phyloP scores from a whole-genome alignment of 2,113 vertebrate genomes.

The Hippoglossus stenolepis region DNA sequence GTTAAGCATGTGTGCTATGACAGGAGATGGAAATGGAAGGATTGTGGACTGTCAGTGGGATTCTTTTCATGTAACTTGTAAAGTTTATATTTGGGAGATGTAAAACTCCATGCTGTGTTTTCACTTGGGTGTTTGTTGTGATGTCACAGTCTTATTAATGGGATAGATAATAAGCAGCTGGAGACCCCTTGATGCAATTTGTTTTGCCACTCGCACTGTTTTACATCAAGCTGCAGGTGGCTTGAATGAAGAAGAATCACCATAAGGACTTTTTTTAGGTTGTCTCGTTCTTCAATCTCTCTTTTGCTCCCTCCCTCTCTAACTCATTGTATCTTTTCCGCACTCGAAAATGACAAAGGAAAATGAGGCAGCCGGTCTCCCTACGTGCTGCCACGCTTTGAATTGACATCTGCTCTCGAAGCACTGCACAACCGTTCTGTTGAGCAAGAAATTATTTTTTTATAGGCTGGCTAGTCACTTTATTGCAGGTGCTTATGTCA shows the following conservation, averaged over 20 bases:
- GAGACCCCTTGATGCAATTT: constrained; percentile 38
- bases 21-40: background rate
- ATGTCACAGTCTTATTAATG: constrained; percentile 51
- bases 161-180: constrained; percentile 52
- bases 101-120: constrained; percentile 9
- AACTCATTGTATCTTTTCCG: constrained; percentile 44
- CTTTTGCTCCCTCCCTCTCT: constrained; percentile 22
- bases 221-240: background rate
- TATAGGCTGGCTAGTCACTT: constrained; percentile 61
- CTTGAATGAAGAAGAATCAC: background rate
- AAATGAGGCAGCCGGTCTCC: constrained; percentile 64
- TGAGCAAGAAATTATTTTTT: constrained; percentile 71
- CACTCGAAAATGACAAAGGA: constrained; percentile 66
- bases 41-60: background rate
- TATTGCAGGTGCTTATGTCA: constrained; percentile 27
- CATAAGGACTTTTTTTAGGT: background rate
- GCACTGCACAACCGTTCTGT: constrained; percentile 38
- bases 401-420: constrained; percentile 74
- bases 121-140: background rate
- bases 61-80: background rate
- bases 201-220: background rate
- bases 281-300: constrained; percentile 12
- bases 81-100: background rate
- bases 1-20: constrained; percentile 9
- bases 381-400: constrained; percentile 53